Evolutionary conservation across 2,113 vertebrate species (phyloP).

Genomic region (Lonchura striata): DNA sequence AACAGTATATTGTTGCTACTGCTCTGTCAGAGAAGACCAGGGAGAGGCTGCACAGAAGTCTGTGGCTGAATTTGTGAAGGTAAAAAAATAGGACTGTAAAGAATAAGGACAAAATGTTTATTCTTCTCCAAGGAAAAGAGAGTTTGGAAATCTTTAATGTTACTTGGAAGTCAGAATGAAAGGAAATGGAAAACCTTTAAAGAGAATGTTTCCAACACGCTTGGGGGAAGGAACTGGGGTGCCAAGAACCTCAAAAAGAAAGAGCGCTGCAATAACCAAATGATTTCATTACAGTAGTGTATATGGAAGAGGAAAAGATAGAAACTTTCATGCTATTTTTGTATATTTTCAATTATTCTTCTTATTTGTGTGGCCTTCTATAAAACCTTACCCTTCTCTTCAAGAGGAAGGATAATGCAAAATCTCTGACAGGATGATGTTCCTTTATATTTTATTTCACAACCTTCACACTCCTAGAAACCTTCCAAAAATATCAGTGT

Average conservation of each 20-base stretch:
- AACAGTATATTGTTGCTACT: neutral
- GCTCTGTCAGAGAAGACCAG: neutral
- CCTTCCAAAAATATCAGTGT: neutral
- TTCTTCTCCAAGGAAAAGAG: neutral
- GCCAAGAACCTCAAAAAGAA: neutral
- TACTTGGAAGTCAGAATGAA: neutral
- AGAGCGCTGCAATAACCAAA: neutral
- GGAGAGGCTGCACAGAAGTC: neutral
- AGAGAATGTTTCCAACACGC: neutral
- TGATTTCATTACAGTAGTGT: neutral
- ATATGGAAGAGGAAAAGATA: neutral
- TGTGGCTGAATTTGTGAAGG: neutral
- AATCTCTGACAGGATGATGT: neutral
- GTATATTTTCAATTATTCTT: neutral
- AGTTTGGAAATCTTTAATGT: neutral
- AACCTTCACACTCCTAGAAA: neutral
- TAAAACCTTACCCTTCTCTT: neutral
- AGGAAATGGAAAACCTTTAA: neutral
- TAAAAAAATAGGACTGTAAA: neutral
- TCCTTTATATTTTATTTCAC: neutral
- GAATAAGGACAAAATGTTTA: neutral
- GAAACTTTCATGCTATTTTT: neutral
- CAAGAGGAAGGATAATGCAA: neutral
- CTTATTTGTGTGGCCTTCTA: neutral
- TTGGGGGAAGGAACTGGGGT: neutral